Conservation (phyloP, 2,888 invertebrate genomes). For the Venusia cambrica region DNA sequence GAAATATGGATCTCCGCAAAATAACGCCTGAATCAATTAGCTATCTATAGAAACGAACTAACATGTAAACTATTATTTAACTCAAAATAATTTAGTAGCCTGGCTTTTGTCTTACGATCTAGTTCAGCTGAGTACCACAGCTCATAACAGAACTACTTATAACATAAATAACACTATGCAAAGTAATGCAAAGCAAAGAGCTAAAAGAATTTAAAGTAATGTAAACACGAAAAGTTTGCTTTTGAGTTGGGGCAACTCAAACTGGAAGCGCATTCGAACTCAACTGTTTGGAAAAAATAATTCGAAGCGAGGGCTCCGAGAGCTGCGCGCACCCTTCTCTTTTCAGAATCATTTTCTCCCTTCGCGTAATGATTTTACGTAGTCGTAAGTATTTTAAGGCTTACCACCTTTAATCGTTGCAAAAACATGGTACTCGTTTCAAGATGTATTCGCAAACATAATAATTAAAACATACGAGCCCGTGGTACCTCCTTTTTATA, state of each 20-base stretch:
- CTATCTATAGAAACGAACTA: too few species aligned
- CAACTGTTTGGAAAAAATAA: conserved; percentile 79
- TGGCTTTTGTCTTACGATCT: too few species aligned
- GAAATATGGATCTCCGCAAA: too few species aligned
- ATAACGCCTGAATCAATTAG: too few species aligned
- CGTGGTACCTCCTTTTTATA: too few species aligned
- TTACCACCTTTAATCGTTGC: conserved; percentile 32
- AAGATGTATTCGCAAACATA: too few species aligned
- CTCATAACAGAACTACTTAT: too few species aligned
- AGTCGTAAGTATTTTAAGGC: conserved; percentile 33
- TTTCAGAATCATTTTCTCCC: conserved; percentile 53
- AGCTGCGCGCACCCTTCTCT: conserved; percentile 41
- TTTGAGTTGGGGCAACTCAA: conserved; percentile 71
- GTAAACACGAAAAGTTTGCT: conserved; percentile 77
- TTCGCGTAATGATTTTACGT: conserved; percentile 48
- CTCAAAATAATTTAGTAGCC: too few species aligned
- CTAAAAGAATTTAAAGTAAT: conserved; percentile 73
- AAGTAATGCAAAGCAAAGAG: conserved; percentile 65
- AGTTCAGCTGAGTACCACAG: too few species aligned
- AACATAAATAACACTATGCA: conserved; percentile 59
- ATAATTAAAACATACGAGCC: too few species aligned
- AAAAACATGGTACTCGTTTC: too few species aligned
- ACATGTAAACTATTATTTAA: too few species aligned
- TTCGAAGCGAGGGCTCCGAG: conserved; percentile 60
- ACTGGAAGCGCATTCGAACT: conserved; percentile 74